These are phyloP conservation scores for Calephelis virginiensis DNA, from an alignment of 1,140 invertebrate species.

Conservation along the genomic window DNA sequence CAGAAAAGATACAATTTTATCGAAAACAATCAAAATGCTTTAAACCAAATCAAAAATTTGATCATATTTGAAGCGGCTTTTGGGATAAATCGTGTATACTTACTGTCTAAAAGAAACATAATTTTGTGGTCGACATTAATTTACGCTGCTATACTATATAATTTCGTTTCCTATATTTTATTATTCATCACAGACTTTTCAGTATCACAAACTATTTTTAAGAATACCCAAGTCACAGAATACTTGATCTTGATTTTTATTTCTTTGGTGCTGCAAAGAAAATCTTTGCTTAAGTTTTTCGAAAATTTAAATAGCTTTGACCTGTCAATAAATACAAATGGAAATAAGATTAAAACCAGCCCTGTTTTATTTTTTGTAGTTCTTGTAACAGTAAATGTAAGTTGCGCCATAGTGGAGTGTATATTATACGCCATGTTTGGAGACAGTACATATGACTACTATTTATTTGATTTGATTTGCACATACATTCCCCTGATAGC, in stretches of 20 bases:
- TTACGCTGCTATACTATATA: background rate
- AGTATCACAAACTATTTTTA: constrained; percentile 25
- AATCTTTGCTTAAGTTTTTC: constrained; percentile 34
- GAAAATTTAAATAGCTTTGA: constrained; percentile 38
- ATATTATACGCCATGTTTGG: background rate
- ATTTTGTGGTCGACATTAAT: constrained; percentile 1
- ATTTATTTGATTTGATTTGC: background rate
- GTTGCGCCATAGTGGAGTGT: constrained; percentile 18
- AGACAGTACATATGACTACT: background rate
- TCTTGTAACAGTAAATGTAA: constrained; percentile 8
- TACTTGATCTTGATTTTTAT: constrained; percentile 33
- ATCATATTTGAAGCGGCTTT: constrained; percentile 18
- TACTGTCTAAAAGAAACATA: constrained; percentile 17
- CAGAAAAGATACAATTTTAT: constrained; percentile 28
- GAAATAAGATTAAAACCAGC: constrained; percentile 18
- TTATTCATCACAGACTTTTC: background rate
- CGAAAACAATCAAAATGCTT: background rate
- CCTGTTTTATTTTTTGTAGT: constrained; percentile 10
- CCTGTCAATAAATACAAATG: constrained; percentile 35
- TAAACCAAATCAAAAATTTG: constrained; percentile 19
- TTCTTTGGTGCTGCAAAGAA: constrained; percentile 32
- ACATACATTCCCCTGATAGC: constrained; percentile 19
- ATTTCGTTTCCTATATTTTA: constrained; percentile 10
- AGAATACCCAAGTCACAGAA: constrained; percentile 29
- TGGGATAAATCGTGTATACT: constrained; percentile 26